Percentiles rank a stretch among this genome's conserved stretches.
Conservation (phyloP, 2,888 invertebrate species). For the Poecilus cupreus region DNA sequence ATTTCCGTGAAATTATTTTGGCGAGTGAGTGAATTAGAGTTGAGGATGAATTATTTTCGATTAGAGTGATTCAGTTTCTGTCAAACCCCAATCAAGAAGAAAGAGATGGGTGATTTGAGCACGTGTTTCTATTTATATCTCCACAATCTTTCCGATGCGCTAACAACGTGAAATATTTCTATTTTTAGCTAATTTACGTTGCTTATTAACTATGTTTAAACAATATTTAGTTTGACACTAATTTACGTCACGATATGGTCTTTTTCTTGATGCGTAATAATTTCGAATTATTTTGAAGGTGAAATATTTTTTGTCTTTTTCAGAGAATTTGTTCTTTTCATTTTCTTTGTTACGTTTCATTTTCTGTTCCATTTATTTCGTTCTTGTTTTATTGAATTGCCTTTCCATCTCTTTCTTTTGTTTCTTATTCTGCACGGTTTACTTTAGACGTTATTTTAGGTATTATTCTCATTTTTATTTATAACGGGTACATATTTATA, state of each 20-base stretch:
- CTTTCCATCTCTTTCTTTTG: neutral
- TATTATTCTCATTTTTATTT: no score
- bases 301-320: no score
- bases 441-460: no score
- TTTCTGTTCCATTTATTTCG: constrained; percentile 21
- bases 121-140: neutral
- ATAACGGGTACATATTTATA: no score
- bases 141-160: neutral
- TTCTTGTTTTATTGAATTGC: neutral
- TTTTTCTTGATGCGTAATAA: neutral
- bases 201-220: neutral
- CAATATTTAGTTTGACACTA: constrained; percentile 1
- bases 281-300: neutral
- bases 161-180: constrained; percentile 14
- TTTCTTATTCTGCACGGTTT: neutral
- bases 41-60: neutral
- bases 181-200: constrained; percentile 8
- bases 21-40: neutral
- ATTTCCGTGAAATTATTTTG: neutral
- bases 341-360: constrained; percentile 5
- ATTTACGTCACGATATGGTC: neutral
- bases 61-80: neutral
- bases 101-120: neutral
- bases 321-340: constrained; percentile 1
- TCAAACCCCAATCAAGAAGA: neutral